Conservation (phyloP, 2,113 vertebrate genomes). For the Oxygymnocypris stewartii region DNA sequence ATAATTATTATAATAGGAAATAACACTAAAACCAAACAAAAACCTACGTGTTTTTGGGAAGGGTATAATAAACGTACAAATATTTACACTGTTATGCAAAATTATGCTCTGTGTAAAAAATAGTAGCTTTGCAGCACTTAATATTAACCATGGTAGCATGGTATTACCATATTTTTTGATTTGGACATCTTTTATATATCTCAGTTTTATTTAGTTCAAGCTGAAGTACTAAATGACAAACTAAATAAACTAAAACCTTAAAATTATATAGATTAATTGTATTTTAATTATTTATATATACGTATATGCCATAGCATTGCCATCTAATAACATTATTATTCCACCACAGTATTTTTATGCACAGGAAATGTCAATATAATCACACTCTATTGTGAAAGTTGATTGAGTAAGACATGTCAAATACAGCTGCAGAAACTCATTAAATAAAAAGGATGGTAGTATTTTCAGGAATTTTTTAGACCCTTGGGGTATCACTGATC, state of each 20-base stretch:
- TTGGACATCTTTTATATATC: not conserved
- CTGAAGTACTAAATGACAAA: no score
- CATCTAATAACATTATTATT: not conserved
- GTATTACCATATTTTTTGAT: not conserved
- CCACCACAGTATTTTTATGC: not conserved
- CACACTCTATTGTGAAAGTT: not conserved
- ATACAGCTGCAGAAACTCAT: not conserved
- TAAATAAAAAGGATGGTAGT: not conserved
- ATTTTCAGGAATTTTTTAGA: constrained; percentile 11
- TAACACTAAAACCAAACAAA: not conserved
- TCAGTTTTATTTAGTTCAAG: no score
- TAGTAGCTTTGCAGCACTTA: not conserved
- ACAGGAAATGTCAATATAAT: not conserved
- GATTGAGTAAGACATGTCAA: not conserved
- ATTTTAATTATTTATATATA: no score
- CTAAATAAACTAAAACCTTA: no score
- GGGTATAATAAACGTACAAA: not conserved
- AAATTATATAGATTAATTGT: no score
- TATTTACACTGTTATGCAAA: not conserved
- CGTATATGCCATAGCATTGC: not conserved
- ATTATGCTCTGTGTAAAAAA: not conserved
- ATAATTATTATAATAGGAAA: not conserved
- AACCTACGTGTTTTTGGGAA: not conserved
- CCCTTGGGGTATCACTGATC: constrained; percentile 6
- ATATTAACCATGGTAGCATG: not conserved